A percentile compares a stretch with the other conserved stretches of the same genome.
Evolutionary conservation across 2,113 vertebrate genomes (phyloP).

Genomic region (Ailuropoda melanoleuca): DNA sequence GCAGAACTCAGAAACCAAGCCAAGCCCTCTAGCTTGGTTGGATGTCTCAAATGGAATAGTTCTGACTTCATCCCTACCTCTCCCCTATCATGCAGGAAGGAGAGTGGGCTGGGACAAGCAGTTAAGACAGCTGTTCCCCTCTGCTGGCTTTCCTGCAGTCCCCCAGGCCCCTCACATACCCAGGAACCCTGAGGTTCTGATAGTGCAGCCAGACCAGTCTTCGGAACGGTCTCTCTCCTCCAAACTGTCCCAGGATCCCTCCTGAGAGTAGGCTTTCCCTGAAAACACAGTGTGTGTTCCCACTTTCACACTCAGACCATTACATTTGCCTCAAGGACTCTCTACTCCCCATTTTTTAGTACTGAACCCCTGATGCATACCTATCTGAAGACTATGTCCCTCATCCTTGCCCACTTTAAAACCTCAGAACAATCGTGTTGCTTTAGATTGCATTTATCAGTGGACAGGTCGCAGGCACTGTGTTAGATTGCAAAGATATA

Average conservation of each 20-base stretch:
- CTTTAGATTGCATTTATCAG: background rate
- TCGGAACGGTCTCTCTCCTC: background rate
- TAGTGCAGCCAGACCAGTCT: background rate
- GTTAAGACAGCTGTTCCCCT: background rate
- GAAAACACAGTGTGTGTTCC: background rate
- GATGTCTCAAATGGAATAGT: accelerated
- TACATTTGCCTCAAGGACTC: background rate
- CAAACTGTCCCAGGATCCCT: background rate
- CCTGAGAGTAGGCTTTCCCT: background rate
- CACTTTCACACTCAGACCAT: background rate
- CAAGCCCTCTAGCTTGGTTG: background rate
- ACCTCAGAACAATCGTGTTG: background rate
- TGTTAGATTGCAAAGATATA: background rate
- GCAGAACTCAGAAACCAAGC: background rate
- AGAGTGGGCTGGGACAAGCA: background rate
- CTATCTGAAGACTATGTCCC: background rate
- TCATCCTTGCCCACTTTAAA: background rate
- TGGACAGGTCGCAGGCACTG: background rate
- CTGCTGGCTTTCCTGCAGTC: background rate
- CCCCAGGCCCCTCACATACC: background rate
- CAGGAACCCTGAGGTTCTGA: background rate
- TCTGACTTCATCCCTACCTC: background rate
- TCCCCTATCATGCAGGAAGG: background rate
- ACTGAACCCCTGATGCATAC: background rate
- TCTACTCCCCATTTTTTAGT: background rate